These are phyloP conservation scores for Wiebesia pumilae DNA, from an alignment of 1,140 invertebrate species.

Conservation along the genomic window DNA sequence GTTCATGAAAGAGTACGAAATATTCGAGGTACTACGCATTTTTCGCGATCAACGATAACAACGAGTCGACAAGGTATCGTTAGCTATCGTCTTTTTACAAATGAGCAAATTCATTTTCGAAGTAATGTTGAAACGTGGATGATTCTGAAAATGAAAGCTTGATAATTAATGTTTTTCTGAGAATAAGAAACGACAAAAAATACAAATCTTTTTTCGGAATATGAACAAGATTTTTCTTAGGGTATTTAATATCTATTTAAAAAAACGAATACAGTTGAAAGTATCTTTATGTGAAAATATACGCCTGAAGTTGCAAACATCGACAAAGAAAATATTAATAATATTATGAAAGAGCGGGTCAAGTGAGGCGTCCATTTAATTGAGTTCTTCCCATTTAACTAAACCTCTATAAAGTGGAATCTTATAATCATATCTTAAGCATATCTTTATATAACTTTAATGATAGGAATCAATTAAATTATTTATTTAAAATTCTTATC, in stretches of 20 bases:
- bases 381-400: background rate
- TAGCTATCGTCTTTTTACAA: too few relatives aligned
- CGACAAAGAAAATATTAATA: too few relatives aligned
- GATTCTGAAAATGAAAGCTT: background rate
- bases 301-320: background rate
- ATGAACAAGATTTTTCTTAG: background rate
- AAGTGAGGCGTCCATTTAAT: background rate
- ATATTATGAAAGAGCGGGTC: constrained; percentile 14
- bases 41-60: background rate
- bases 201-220: too few relatives aligned
- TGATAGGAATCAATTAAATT: background rate
- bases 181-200: background rate
- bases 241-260: background rate
- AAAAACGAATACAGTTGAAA: background rate
- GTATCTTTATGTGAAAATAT: background rate
- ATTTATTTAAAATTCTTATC: background rate
- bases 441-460: background rate
- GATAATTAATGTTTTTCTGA: background rate
- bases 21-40: background rate
- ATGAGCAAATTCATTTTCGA: too few relatives aligned
- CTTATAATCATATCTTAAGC: background rate
- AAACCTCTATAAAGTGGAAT: background rate
- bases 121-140: too few relatives aligned
- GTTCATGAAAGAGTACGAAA: background rate
- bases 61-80: too few relatives aligned